Conservation (phyloP, 2,113 vertebrate genomes). For the Crotalus tigris region DNA sequence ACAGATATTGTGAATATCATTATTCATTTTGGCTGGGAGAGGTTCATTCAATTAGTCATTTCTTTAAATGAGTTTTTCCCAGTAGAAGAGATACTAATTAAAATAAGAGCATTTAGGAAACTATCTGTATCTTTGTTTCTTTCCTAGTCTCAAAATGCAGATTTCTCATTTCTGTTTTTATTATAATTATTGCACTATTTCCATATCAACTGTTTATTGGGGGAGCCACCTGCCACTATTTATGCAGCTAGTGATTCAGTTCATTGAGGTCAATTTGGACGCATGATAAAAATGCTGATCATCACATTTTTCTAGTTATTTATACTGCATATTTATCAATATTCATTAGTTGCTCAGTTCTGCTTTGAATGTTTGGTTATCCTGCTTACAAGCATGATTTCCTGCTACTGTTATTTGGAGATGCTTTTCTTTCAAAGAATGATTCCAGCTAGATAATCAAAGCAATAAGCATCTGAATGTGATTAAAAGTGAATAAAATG, state of each 20-base stretch:
- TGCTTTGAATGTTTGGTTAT: neutral
- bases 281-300: neutral
- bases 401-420: neutral
- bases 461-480: neutral
- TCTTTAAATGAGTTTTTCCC: neutral
- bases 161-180: neutral
- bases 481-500: neutral
- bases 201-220: neutral
- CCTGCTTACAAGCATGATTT: neutral
- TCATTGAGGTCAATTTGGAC: neutral
- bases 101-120: constrained; percentile 2
- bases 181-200: neutral
- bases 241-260: neutral
- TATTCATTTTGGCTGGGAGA: constrained; percentile 37
- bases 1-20: constrained; percentile 30
- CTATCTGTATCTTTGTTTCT: constrained; percentile 9
- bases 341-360: neutral
- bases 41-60: constrained; percentile 47
- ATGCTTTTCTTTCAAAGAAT: neutral
- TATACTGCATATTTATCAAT: neutral
- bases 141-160: neutral
- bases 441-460: neutral
- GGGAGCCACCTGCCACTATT: neutral
- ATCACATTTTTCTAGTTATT: neutral
- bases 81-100: neutral